Evolutionary conservation across 1,140 invertebrate species (phyloP), one percentile per base, ranked within the genome.

Genomic region (Diprion similis): DNA sequence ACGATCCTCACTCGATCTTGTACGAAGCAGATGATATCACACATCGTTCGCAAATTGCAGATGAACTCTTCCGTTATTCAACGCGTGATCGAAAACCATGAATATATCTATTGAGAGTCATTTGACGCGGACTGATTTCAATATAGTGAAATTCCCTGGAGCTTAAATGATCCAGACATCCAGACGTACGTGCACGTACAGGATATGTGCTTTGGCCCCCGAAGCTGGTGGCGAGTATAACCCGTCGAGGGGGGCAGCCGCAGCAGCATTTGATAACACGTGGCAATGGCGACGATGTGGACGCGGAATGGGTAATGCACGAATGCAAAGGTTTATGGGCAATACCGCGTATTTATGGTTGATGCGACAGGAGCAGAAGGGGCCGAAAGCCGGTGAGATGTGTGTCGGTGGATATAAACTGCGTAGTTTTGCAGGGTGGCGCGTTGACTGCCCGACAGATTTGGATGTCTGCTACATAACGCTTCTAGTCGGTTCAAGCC

Each of bases 291-390:
- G 70, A 74, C 72, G 73, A 78, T 73, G 75, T 76, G 76, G 72
- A 80, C 80, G 78, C 78, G 77, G 81, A 15, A 73, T 82, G 83
- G 82, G 80, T 85, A 86, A 84, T 85, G 83, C 82, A 84, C 82
- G 83, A 86, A 83, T 85, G 84, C 84, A 84, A 86, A 84, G 83
- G 82, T 86, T 87, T 85, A 87, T 85, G 80, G 83, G 78, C 83
- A 86, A 87, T 87, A 86, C 84, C 83, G 83, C 78, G 82, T 85
- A 87, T 86, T 87, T 86, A 86, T 84, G 82, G 80, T 78, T 78
- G 78, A 79, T 77, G 76, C 75, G 45, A 45, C 37, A 37, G 45
- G 46, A 47, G 2, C 65, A 66, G 64, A 71, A 70, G 48, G 73
- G 51, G 48, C 17, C 51, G 51, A 13, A 59, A 15, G 51, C n/a